These are phyloP conservation scores for Novumbra hubbsi DNA, from an alignment of 2,797 vertebrate genomes.

Conservation along the genomic window DNA sequence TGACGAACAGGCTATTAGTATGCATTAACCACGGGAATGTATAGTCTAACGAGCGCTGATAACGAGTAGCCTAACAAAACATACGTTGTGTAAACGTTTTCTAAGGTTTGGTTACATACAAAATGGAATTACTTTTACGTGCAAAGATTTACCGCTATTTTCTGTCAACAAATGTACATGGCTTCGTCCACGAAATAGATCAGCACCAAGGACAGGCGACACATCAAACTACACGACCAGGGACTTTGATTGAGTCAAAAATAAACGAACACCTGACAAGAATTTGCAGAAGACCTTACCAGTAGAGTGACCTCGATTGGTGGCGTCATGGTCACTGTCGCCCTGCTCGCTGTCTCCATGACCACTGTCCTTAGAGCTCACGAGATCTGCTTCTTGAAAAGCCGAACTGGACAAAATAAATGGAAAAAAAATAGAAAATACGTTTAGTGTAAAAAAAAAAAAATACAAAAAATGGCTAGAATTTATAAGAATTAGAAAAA, in stretches of 20 bases:
- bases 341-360: slow-evolving; percentile 98
- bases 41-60: too few species aligned
- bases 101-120: too few species aligned
- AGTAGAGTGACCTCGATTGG: slow-evolving; percentile 92
- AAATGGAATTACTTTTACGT: too few species aligned
- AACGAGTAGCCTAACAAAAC: background rate
- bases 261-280: background rate
- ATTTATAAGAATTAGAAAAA: too few species aligned
- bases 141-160: too few species aligned
- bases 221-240: background rate
- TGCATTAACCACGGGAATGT: background rate
- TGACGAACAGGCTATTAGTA: slow-evolving; percentile 28
- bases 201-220: too few species aligned
- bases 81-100: background rate
- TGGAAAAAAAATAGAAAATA: background rate
- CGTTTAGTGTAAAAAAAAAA: background rate
- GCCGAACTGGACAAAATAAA: slow-evolving; percentile 81
- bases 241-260: background rate
- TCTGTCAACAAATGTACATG: background rate
- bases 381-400: slow-evolving; percentile 98
- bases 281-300: slow-evolving; percentile 75
- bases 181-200: background rate
- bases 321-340: slow-evolving; percentile 97
- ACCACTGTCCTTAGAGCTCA: slow-evolving; percentile 99
- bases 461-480: background rate